Conservation (phyloP, 2,888 invertebrate genomes). For the Geotrupes spiniger region DNA sequence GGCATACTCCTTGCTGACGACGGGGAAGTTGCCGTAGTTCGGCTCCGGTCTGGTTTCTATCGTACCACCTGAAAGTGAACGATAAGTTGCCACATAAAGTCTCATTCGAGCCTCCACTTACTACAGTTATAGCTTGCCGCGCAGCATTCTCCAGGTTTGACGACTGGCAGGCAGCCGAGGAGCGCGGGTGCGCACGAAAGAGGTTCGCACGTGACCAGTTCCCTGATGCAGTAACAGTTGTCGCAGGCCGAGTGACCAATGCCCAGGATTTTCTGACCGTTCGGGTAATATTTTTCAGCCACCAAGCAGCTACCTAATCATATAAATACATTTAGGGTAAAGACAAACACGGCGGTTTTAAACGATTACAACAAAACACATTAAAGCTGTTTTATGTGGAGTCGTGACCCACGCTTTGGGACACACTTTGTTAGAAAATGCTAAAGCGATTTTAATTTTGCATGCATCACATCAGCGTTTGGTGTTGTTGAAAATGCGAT, state of each 20-base stretch:
- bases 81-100: not conserved
- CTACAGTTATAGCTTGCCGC: conserved; percentile 81
- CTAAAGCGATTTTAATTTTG: too few relatives aligned
- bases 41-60: conserved; percentile 55
- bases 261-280: conserved; percentile 69
- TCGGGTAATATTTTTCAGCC: conserved; percentile 59
- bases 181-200: conserved; percentile 73
- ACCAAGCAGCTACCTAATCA: conserved; percentile 60
- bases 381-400: not conserved
- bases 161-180: conserved; percentile 72
- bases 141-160: conserved; percentile 76
- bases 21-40: conserved; percentile 53
- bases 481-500: too few relatives aligned
- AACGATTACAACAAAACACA: not conserved
- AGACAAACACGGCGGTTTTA: not conserved
- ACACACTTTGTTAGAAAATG: too few relatives aligned
- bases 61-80: conserved; percentile 49
- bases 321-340: not conserved
- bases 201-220: conserved; percentile 69
- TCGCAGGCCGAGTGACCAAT: conserved; percentile 64
- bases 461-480: too few relatives aligned
- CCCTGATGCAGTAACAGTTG: conserved; percentile 78
- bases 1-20: conserved; percentile 55
- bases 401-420: not conserved
- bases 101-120: conserved; percentile 46